Evolutionary conservation across 2,113 vertebrate species (phyloP).

Genomic region (Parotia lawesii): DNA sequence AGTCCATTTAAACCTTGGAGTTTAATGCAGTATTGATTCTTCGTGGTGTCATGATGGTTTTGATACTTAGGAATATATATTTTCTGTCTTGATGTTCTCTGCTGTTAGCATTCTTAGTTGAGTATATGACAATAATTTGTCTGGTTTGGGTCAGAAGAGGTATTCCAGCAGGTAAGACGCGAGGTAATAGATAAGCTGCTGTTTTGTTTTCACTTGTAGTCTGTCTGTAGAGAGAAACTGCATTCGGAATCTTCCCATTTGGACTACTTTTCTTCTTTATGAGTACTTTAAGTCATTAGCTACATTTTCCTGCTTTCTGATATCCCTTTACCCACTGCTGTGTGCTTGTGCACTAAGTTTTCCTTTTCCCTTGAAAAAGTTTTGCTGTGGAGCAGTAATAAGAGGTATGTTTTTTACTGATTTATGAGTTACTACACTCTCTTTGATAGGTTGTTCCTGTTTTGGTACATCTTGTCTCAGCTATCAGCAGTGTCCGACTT

Average conservation of each 20-base stretch:
- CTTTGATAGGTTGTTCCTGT: conserved; percentile 89
- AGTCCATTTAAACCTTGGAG: background rate
- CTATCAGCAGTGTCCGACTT: conserved; percentile 94
- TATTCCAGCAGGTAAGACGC: background rate
- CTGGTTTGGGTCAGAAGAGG: background rate
- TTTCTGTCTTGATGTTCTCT: background rate
- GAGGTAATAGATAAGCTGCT: background rate
- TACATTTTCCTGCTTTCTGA: background rate
- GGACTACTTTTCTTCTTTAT: background rate
- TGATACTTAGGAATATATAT: background rate
- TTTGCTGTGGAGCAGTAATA: background rate
- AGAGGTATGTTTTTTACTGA: background rate
- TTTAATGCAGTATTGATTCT: background rate
- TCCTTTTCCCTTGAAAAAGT: background rate
- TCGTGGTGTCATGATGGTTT: background rate
- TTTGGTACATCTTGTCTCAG: conserved; percentile 87
- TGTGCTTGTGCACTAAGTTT: background rate
- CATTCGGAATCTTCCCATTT: background rate
- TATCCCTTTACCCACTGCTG: background rate
- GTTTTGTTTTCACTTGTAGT: background rate
- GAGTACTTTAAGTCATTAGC: background rate
- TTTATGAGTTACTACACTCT: background rate
- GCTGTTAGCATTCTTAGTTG: background rate
- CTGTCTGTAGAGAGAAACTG: background rate
- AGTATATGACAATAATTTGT: background rate